These are phyloP conservation scores for Drosophila falleni DNA, from an alignment of 2,888 invertebrate genomes.

Conservation along the genomic window DNA sequence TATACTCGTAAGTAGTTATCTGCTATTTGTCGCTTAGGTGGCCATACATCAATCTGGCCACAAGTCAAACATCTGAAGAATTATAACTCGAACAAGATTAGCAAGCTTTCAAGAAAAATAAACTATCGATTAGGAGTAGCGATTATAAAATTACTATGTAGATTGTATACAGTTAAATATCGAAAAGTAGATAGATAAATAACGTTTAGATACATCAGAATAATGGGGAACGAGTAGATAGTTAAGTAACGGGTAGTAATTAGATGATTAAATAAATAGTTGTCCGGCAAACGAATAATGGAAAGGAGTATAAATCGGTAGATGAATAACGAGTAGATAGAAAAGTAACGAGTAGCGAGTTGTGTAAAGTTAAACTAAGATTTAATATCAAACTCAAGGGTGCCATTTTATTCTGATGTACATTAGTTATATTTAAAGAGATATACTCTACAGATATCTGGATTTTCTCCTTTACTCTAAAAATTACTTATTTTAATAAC, in stretches of 20 bases:
- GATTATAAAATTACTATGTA: not conserved
- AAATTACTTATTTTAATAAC: not conserved
- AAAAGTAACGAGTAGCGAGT: not conserved
- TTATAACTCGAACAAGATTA: not conserved
- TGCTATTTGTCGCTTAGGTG: conserved; percentile 31
- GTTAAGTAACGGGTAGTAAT: too few relatives aligned
- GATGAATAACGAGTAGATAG: not conserved
- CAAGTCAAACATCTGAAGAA: not conserved
- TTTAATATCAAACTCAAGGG: not conserved
- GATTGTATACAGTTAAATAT: not conserved
- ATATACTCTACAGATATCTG: not conserved
- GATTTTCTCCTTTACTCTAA: not conserved
- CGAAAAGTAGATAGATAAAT: not conserved
- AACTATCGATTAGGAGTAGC: not conserved
- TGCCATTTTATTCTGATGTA: not conserved
- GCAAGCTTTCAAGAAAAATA: not conserved
- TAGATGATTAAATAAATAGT: too few relatives aligned
- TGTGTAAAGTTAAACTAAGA: not conserved
- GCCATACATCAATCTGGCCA: conserved; percentile 23
- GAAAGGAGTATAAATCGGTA: too few relatives aligned
- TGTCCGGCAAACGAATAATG: too few relatives aligned
- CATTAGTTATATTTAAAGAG: not conserved
- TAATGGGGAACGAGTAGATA: not conserved
- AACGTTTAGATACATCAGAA: not conserved
- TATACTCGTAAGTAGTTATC: conserved; percentile 35